Evolutionary conservation across 2,888 invertebrate species (phyloP).

Genomic region (Glomeris marginata): DNA sequence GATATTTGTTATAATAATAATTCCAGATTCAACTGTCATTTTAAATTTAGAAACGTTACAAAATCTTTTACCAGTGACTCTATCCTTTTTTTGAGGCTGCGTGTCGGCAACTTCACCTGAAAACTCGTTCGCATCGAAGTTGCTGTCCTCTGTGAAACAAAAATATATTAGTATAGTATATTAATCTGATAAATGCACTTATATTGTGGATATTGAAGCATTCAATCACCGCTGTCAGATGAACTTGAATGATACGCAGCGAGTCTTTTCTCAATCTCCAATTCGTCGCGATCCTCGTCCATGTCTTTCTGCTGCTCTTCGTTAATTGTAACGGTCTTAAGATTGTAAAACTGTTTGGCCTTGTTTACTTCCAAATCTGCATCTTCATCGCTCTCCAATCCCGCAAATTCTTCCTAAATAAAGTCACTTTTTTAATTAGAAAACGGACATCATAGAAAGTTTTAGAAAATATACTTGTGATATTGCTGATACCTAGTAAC

Average conservation of each 20-base stretch:
- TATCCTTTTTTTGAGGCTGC: background rate
- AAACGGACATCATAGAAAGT: too few species aligned
- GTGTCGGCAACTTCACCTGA: slow-evolving; percentile 8
- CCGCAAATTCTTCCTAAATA: slow-evolving; percentile 51
- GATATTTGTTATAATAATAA: slow-evolving; percentile 39
- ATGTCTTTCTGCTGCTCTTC: slow-evolving; percentile 28
- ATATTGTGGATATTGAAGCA: background rate
- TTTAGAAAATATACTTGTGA: too few species aligned
- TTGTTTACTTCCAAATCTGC: slow-evolving; percentile 72
- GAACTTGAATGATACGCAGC: background rate
- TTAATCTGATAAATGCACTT: background rate
- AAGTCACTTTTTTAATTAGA: background rate
- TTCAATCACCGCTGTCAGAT: too few species aligned
- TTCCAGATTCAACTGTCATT: slow-evolving; percentile 44
- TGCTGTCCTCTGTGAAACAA: slow-evolving; percentile 24
- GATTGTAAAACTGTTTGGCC: background rate
- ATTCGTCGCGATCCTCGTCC: slow-evolving; percentile 38
- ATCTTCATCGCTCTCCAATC: slow-evolving; percentile 63
- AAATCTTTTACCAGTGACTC: background rate
- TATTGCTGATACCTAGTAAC: too few species aligned
- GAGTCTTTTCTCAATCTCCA: slow-evolving; percentile 18
- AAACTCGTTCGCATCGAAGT: slow-evolving; percentile 30
- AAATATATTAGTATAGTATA: background rate
- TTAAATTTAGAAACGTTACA: too few species aligned
- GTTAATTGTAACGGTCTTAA: slow-evolving; percentile 3